Evolutionary conservation across 2,888 invertebrate genomes (phyloP).

Genomic region (Heterodera filipjevi): DNA sequence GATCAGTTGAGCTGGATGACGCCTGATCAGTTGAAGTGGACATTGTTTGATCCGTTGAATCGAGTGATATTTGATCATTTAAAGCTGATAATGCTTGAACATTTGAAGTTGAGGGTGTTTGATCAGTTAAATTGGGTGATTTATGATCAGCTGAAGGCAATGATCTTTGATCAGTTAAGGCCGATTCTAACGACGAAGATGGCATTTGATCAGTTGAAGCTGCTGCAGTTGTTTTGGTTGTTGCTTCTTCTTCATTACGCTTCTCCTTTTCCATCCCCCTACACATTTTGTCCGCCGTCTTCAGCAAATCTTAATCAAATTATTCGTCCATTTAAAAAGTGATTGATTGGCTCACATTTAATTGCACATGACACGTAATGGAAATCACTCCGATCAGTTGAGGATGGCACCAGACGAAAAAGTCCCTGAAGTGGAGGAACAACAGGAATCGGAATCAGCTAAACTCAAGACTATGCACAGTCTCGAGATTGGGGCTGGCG

Average conservation of each 20-base stretch:
- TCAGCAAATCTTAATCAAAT: slow-evolving; percentile 16
- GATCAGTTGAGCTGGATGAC: too few relatives aligned
- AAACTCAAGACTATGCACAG: neutral
- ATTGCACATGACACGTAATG: slow-evolving; percentile 59
- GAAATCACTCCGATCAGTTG: slow-evolving; percentile 43
- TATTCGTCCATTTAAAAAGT: neutral
- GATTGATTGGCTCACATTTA: slow-evolving; percentile 41
- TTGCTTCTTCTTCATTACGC: neutral
- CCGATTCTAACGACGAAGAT: too few relatives aligned
- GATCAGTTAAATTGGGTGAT: neutral
- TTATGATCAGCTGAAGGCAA: too few relatives aligned
- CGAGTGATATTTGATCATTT: too few relatives aligned
- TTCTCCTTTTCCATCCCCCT: slow-evolving; percentile 1
- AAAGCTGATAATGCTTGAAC: too few relatives aligned
- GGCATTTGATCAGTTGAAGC: neutral
- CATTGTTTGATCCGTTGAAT: too few relatives aligned
- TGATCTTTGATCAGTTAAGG: too few relatives aligned
- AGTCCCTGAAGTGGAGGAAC: neutral
- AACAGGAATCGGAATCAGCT: too few relatives aligned
- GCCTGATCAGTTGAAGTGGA: neutral
- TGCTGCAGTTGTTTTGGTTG: slow-evolving; percentile 9
- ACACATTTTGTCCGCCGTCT: slow-evolving; percentile 28
- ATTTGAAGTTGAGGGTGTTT: too few relatives aligned
- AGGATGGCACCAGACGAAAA: neutral
- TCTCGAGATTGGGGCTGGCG: too few relatives aligned